Conservation (phyloP, 2,113 vertebrate species). For the Peromyscus polionotus region DNA sequence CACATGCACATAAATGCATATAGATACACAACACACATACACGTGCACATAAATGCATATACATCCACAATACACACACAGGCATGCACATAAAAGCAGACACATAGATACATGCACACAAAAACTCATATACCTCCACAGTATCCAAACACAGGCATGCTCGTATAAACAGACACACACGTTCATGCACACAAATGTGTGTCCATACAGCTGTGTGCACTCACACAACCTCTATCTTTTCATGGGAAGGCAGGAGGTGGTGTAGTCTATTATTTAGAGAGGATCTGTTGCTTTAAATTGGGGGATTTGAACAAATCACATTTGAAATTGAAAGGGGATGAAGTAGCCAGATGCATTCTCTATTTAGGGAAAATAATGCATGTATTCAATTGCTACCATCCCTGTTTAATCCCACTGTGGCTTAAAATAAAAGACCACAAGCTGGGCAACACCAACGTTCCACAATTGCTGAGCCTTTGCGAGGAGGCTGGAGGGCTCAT, state of each 20-base stretch:
- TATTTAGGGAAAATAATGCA: slow-evolving; percentile 50
- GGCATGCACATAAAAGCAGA: not conserved
- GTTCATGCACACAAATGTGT: fast-evolving
- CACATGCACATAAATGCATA: not conserved
- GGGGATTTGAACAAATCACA: slow-evolving; percentile 70
- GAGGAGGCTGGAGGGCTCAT: slow-evolving; percentile 38
- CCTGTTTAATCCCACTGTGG: slow-evolving; percentile 57
- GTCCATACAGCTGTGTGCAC: not conserved
- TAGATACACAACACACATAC: not conserved
- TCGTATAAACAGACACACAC: not conserved
- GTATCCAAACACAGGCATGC: not conserved
- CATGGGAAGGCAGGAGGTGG: not conserved
- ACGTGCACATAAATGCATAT: not conserved
- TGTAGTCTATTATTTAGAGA: slow-evolving; percentile 53
- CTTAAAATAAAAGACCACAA: slow-evolving; percentile 74
- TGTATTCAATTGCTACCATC: not conserved
- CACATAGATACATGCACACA: not conserved
- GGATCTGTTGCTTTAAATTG: slow-evolving; percentile 69
- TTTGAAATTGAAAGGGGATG: slow-evolving; percentile 69
- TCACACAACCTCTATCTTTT: not conserved
- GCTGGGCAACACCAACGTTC: slow-evolving; percentile 51
- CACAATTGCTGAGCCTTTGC: slow-evolving; percentile 61
- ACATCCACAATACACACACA: not conserved
- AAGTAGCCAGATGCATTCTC: slow-evolving; percentile 58
- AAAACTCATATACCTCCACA: not conserved